Evolutionary conservation across 2,888 invertebrate genomes (phyloP).

Genomic region (Geotrupes spiniger): DNA sequence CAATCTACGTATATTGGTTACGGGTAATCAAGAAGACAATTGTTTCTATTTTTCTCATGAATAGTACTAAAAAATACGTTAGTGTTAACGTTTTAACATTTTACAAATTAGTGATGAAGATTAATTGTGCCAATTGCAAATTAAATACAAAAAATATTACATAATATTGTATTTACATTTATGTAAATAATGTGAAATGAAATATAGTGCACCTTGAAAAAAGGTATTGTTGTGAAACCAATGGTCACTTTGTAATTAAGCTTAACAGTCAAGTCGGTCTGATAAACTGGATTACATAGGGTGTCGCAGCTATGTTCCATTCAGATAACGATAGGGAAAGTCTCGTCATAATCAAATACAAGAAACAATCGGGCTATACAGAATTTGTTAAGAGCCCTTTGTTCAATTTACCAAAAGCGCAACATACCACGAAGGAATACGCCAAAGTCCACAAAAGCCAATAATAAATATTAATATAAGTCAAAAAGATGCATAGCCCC

Average conservation of each 20-base stretch:
- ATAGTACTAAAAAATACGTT: constrained; percentile 33
- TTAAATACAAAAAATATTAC: too few species aligned
- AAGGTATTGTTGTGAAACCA: too few species aligned
- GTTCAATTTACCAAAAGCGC: constrained; percentile 21
- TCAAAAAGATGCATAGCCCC: constrained; percentile 11
- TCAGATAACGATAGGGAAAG: neutral
- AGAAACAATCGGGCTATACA: constrained; percentile 11
- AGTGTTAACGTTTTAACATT: constrained; percentile 31
- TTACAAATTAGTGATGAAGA: constrained; percentile 29
- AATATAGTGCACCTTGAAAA: too few species aligned
- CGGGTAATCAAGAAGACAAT: constrained; percentile 33
- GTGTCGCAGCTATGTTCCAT: neutral
- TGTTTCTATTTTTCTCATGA: constrained; percentile 32
- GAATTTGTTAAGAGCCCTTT: constrained; percentile 19
- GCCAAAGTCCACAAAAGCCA: too few species aligned
- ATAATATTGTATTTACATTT: neutral
- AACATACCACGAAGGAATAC: constrained; percentile 17
- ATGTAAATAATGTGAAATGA: neutral
- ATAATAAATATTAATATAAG: too few species aligned
- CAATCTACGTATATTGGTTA: constrained; percentile 30
- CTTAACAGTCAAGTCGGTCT: neutral
- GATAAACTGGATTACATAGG: neutral
- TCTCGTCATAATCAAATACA: too few species aligned
- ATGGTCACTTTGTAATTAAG: too few species aligned
- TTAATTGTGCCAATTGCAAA: too few species aligned